Evolutionary conservation across 2,888 invertebrate species (phyloP).

Genomic region (Tuta absoluta): DNA sequence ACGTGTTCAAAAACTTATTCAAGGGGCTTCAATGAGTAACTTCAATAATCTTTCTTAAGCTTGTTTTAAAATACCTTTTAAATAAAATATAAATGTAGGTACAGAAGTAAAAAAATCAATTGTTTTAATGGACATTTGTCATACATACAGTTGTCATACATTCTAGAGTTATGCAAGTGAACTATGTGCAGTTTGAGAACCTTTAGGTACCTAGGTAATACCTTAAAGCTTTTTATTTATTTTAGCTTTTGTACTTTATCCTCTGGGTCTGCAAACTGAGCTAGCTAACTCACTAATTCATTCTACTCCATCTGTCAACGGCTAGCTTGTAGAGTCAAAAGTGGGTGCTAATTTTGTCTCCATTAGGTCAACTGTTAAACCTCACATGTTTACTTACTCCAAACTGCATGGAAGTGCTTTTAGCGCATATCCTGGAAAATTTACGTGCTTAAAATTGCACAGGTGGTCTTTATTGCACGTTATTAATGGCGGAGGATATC

Average conservation of each 20-base stretch:
- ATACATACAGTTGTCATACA: too few relatives aligned
- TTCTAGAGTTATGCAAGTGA: too few relatives aligned
- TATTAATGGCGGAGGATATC: too few relatives aligned
- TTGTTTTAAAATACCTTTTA: not conserved
- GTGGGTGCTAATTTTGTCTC: constrained; percentile 15
- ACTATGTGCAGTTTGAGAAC: too few relatives aligned
- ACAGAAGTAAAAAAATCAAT: too few relatives aligned
- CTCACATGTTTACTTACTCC: constrained; percentile 4
- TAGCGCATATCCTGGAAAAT: constrained; percentile 14
- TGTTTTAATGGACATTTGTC: too few relatives aligned
- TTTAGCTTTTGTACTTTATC: not conserved
- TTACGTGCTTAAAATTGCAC: not conserved
- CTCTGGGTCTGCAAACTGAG: not conserved
- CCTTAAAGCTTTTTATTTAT: not conserved
- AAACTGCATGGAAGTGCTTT: constrained; percentile 9
- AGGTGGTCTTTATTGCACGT: too few relatives aligned
- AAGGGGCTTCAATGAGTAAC: not conserved
- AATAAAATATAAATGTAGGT: too few relatives aligned
- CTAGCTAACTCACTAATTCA: not conserved
- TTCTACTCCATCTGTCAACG: not conserved
- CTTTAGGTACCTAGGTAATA: too few relatives aligned
- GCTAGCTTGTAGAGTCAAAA: not conserved
- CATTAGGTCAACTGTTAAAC: constrained; percentile 5
- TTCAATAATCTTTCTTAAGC: not conserved
- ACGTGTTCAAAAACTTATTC: not conserved